Evolutionary conservation across 2,797 vertebrate genomes (phyloP), one percentile per base, ranked within the genome.

Genomic region (Graptemys geographica): DNA sequence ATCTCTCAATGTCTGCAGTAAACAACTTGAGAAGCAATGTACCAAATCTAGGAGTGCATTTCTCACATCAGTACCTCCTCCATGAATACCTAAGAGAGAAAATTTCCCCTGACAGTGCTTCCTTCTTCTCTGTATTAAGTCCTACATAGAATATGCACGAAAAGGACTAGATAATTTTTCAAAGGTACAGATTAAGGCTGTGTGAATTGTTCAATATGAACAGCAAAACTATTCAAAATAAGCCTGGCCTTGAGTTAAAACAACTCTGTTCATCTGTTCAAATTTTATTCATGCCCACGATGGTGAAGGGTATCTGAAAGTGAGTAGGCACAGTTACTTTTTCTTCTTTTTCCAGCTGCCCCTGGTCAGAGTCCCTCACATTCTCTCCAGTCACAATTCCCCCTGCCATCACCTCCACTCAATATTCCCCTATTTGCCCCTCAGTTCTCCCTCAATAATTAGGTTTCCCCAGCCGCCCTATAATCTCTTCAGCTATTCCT

Each of bases 91-190:
- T 3, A 69, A 23, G 56, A 91, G 33, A 92, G 2, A 84, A 11
- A 62, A 18, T 16, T 87, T 81, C 83, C 87, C 79, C 52, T 72
- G 56, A 11, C 59, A 1, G 0, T 23, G 13, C 41, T 76, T 49
- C 65, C 74, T 78, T 78, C 41, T 28, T 28, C 74, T 47, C 15
- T 49, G 3, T 74, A 37, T 78, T 65, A 81, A 80, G 81, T 86
- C 41, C 25, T 62, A 31, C 4, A 6, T 41, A 47, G 72, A 76
- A 76, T 37, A 53, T 79, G 11, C 3, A 84, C 15, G 9, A 72
- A 94, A 69, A 90, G 44, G 28, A 89, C 55, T 37, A 19, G 82
- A n/a, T 10, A 18, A 76, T 44, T 95, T 92, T 95, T 90, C 83
- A 79, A 25, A 59, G 44, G 5, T 84, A 31, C 6, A 52, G 27